Evolutionary conservation across 2,888 invertebrate species (phyloP).

Genomic region (Nemotelus nigrinus): DNA sequence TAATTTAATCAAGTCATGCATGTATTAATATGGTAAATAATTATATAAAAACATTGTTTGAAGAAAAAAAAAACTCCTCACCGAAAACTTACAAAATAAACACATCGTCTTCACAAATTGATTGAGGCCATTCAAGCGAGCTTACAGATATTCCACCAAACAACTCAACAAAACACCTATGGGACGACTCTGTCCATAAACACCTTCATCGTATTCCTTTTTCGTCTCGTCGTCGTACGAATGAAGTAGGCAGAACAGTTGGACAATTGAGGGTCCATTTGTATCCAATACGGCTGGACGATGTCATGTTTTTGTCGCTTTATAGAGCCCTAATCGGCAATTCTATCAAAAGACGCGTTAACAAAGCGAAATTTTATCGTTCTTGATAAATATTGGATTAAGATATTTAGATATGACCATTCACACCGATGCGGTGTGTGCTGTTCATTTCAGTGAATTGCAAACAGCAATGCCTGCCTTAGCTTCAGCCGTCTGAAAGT

Average conservation of each 20-base stretch:
- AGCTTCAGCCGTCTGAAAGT: neutral
- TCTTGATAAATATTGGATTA: constrained; percentile 60
- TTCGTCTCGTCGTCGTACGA: constrained; percentile 15
- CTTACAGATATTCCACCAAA: neutral
- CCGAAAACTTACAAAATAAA: constrained; percentile 13
- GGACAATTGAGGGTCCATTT: constrained; percentile 46
- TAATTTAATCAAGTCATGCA: too few relatives aligned
- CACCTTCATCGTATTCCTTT: constrained; percentile 40
- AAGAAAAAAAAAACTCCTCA: too few relatives aligned
- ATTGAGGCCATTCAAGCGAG: constrained; percentile 25
- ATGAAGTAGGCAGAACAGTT: constrained; percentile 28
- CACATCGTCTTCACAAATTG: constrained; percentile 23
- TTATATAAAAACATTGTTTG: too few relatives aligned
- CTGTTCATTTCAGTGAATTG: constrained; percentile 25
- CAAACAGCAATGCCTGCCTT: neutral
- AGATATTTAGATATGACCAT: constrained; percentile 60
- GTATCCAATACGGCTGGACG: constrained; percentile 50
- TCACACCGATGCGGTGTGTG: constrained; percentile 41
- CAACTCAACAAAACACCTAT: constrained; percentile 21
- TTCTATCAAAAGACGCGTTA: constrained; percentile 66
- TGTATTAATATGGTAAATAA: too few relatives aligned
- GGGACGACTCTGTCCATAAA: constrained; percentile 36
- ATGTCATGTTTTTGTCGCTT: constrained; percentile 66
- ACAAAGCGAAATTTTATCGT: constrained; percentile 58
- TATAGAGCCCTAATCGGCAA: constrained; percentile 66